Base-by-base conservation (phyloP, 2,888 invertebrate species). In the Lasioglossum figueresi region DNA sequence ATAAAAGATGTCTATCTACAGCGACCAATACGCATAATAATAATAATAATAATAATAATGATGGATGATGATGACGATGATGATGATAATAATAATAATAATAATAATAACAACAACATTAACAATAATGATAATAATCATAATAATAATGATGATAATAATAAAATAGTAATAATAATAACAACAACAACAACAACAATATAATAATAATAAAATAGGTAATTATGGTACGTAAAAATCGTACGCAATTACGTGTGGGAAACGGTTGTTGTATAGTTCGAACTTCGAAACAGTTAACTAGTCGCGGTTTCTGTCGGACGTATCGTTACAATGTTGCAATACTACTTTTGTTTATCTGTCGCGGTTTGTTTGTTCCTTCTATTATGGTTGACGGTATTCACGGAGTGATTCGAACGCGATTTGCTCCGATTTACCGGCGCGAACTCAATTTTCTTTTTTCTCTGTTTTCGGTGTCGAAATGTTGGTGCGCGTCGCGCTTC, bases 1-100 rank as follows among this genome's bases (percentile, higher is more conserved):
- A 66, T 66, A 48, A 86, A 63, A 85, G 56, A 77, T 86, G 66
- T 86, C 74, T 85, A 79, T 85, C 85, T 85, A 82, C 85, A 77
- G 85, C 80, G 77, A 71, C 75, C 76, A 77, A 27, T 34, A 85
- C 86, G 86, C 66, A 80, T 14, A 81, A 66, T 63, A 16, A 27
- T 31, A 63, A 63, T 63, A 27, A 63, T 31, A 31, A 63, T 63
- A 63, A 19, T 63, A 63, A 12, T 63, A 63, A 19, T n/a, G n/a
- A n/a, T n/a, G n/a, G 8, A 19, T 59, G 4, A 31, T 31, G 31
- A 16, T 63, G 6, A 31, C 19, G 8, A 19, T 34, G 19, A 5
- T 66, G 34, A 34, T 34, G 34, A 66, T 66, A 34, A 34, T 5
- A 66, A 4, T 14, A 31, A 2, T n/a, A 31, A 31, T 63, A 23